Percentiles rank a stretch among this genome's conserved stretches.
Conservation (phyloP, 2,888 invertebrate genomes). For the Ypsolopha scabrella region DNA sequence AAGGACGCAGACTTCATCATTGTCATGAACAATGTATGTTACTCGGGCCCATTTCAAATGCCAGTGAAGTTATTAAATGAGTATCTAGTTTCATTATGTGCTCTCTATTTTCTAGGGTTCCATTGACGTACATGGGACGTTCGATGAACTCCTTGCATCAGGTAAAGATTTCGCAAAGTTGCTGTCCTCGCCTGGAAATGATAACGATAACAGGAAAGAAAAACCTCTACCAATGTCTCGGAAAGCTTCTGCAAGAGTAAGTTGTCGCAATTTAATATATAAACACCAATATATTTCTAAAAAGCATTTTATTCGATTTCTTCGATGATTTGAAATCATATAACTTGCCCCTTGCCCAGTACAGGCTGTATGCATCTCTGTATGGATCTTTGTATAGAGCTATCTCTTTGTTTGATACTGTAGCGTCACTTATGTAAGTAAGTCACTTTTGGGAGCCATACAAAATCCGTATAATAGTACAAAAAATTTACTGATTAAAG, state of each 20-base stretch:
- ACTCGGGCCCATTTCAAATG: not conserved
- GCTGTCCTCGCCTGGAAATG: conserved; percentile 56
- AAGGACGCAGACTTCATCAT: conserved; percentile 67
- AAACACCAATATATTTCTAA: too few species aligned
- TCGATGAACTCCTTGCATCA: conserved; percentile 63
- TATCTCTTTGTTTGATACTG: too few species aligned
- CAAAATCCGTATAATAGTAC: too few species aligned
- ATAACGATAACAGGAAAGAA: conserved; percentile 38
- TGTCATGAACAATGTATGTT: conserved; percentile 62
- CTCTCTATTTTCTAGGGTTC: conserved; percentile 51
- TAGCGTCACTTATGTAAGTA: too few species aligned
- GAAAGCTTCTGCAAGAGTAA: conserved; percentile 52
- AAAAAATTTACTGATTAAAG: too few species aligned
- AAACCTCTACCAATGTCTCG: conserved; percentile 44
- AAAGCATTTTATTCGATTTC: too few species aligned
- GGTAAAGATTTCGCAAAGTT: conserved; percentile 74
- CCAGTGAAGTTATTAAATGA: not conserved
- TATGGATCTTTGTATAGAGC: too few species aligned
- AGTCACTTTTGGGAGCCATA: too few species aligned
- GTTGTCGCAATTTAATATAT: conserved; percentile 13
- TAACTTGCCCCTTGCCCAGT: too few species aligned
- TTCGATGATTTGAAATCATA: too few species aligned
- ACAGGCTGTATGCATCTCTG: too few species aligned
- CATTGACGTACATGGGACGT: conserved; percentile 71
- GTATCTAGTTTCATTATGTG: too few species aligned